Evolutionary conservation across 2,113 vertebrate genomes (phyloP).

Genomic region (Lathamus discolor): DNA sequence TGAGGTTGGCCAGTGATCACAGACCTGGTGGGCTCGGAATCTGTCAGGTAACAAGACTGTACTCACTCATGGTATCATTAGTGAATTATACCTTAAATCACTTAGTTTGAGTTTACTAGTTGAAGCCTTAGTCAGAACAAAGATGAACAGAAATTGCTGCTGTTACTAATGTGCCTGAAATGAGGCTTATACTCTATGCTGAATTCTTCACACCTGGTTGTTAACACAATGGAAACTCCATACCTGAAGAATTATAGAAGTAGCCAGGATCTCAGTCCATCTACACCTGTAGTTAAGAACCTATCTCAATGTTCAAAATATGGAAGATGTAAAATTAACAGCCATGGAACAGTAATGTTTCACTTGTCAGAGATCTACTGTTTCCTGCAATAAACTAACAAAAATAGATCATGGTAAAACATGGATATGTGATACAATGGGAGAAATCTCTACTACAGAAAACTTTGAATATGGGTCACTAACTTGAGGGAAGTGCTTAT

Average conservation of each 20-base stretch:
- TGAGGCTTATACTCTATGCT: not conserved
- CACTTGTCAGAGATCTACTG: not conserved
- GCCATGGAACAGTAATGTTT: not conserved
- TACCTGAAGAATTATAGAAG: not conserved
- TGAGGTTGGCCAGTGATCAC: not conserved
- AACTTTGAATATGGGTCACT: not conserved
- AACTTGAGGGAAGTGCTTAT: not conserved
- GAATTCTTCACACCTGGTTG: not conserved
- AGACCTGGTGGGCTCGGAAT: not conserved
- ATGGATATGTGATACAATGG: not conserved
- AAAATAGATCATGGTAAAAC: not conserved
- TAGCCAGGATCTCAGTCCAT: not conserved
- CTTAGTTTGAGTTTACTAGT: not conserved
- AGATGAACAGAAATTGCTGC: not conserved
- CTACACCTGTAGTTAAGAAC: not conserved
- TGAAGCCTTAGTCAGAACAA: not conserved
- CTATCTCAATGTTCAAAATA: not conserved
- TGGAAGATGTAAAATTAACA: not conserved
- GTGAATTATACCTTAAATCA: not conserved
- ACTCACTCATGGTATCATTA: not conserved
- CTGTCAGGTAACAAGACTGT: not conserved
- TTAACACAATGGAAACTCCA: not conserved
- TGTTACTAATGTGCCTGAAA: not conserved
- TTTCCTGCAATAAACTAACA: not conserved
- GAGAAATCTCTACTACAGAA: not conserved